Base-by-base conservation (phyloP, 2,797 vertebrate genomes). In the Carduelis carduelis region DNA sequence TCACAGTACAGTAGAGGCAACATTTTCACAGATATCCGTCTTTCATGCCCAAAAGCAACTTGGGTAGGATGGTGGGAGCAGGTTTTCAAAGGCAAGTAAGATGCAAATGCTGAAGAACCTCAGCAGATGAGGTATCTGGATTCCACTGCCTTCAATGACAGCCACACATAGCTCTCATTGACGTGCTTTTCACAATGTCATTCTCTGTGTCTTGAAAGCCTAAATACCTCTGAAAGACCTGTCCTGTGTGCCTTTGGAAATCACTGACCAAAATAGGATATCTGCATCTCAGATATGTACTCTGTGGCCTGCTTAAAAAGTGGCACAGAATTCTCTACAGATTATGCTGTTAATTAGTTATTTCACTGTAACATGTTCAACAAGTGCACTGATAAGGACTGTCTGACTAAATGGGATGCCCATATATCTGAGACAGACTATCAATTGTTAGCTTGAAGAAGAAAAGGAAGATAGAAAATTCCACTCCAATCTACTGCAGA, bases 231-330 rank as follows among this genome's bases (percentile, higher is more conserved):
- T 64, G 56, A 53, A 93, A 90, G 56, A 59, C 44, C 61, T 63
- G 87, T 39, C 72, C 92, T 76, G 12, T 26, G 24, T 63, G 80
- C 37, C 93, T 94, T 93, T 92, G 82, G 76, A 75, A 91, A 65
- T 50, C 39, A 56, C 34, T 60, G 74, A 63, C 2, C 18, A 84
- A 96, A 96, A 89, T 27, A 93, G 90, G 15, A 9, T 77, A 60
- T 28, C 71, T 72, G 28, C 74, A 92, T 70, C 75, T 90, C 80
- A 74, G 78, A 65, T 46, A 82, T 0, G 49, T 80, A 92, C 92
- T 47, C 60, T 75, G 57, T 78, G 95, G 49, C 95, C 96, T 92
- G 86, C 64, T 97, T 96, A 92, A 82, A 87, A 96, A 95, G 64
- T 95, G 69, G 92, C 91, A 92, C 94, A 81, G 66, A 89, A 95